These are phyloP conservation scores for Gymnoscopelus microlampas DNA, from an alignment of 2,797 vertebrate species.

Conservation along the genomic window DNA sequence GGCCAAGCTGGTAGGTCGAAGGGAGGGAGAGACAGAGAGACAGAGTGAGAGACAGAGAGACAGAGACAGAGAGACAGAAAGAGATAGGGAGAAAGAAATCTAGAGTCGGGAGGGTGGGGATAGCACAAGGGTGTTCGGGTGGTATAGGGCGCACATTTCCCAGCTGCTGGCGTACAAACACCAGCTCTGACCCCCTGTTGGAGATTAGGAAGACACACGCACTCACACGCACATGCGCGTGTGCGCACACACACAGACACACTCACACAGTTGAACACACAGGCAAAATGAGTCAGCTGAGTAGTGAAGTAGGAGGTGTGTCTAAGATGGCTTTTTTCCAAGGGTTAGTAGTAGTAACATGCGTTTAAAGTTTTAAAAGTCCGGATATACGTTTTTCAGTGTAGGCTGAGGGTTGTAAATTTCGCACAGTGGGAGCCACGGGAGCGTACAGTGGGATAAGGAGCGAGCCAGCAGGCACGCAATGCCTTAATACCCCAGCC, in stretches of 20 bases:
- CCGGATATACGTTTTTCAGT: constrained; percentile 6
- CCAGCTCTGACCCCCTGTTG: constrained; percentile 60
- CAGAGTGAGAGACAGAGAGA: constrained; percentile 40
- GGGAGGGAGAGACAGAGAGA: constrained; percentile 4
- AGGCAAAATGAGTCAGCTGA: constrained; percentile 62
- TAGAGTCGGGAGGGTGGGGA: not conserved
- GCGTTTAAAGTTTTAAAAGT: constrained; percentile 10
- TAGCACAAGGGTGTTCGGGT: not conserved
- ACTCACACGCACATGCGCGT: constrained; percentile 22
- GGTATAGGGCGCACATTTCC: constrained; percentile 65
- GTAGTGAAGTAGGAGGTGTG: constrained; percentile 14
- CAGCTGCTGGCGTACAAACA: constrained; percentile 74
- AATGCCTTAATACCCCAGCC: constrained; percentile 55
- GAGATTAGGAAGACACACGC: constrained; percentile 63
- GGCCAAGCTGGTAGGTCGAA: constrained; percentile 63
- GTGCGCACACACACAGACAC: constrained; percentile 29
- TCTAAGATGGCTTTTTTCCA: constrained; percentile 37
- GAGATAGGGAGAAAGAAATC: constrained; percentile 23
- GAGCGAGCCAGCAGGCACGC: constrained; percentile 47
- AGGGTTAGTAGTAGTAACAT: not conserved
- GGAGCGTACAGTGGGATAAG: constrained; percentile 53
- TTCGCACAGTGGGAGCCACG: constrained; percentile 30
- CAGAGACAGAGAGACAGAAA: constrained; percentile 12
- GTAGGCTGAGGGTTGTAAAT: constrained; percentile 25
- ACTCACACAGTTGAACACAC: constrained; percentile 24